Evolutionary conservation across 2,113 vertebrate species (phyloP).

Genomic region (Patagioenas fasciata): DNA sequence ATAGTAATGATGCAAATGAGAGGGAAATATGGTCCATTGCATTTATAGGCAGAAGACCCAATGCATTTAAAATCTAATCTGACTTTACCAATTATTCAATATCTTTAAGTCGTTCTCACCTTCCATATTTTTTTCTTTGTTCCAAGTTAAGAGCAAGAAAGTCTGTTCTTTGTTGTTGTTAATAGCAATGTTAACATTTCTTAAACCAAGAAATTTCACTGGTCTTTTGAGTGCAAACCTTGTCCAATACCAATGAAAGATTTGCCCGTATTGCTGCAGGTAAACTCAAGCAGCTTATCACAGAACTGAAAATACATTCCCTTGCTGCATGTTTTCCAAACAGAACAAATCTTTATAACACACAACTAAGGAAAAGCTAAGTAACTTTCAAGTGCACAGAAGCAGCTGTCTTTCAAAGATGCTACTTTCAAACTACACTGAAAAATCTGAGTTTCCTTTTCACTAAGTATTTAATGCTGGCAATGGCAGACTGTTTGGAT

Average conservation of each 20-base stretch:
- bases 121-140: background rate
- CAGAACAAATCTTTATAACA: slow-evolving; percentile 33
- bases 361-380: slow-evolving; percentile 45
- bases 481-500: background rate
- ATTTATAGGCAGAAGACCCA: slow-evolving; percentile 19
- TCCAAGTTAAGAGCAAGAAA: background rate
- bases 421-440: background rate
- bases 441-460: background rate
- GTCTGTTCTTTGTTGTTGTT: background rate
- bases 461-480: background rate
- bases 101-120: background rate
- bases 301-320: slow-evolving; percentile 62
- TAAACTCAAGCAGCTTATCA: background rate
- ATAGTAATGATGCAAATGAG: slow-evolving; percentile 14
- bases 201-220: background rate
- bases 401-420: slow-evolving; percentile 15
- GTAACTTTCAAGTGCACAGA: slow-evolving; percentile 28
- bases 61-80: slow-evolving; percentile 7
- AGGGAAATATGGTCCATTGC: background rate
- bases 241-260: background rate
- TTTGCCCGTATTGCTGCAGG: background rate
- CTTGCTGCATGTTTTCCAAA: slow-evolving; percentile 60
- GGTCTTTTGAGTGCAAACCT: background rate
- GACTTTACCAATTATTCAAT: slow-evolving; percentile 18
- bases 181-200: background rate